Conservation (phyloP, 2,113 vertebrate species). For the Siniperca knerii region DNA sequence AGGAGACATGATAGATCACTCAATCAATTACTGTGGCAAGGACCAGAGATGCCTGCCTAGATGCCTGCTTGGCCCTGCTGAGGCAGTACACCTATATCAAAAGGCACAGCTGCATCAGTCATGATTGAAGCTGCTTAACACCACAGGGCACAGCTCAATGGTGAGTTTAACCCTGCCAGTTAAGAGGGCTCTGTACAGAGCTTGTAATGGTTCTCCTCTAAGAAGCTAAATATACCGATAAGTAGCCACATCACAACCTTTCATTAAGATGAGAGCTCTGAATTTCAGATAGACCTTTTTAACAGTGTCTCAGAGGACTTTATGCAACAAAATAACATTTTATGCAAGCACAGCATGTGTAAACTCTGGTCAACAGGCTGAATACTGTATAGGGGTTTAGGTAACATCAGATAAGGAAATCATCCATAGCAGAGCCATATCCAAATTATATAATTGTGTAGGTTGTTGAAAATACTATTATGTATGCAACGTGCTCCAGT, state of each 20-base stretch:
- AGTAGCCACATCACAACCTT: conserved; percentile 56
- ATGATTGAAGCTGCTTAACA: conserved; percentile 63
- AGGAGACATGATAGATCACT: conserved; percentile 50
- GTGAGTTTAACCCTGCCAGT: conserved; percentile 60
- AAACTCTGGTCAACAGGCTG: neutral
- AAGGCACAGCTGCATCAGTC: conserved; percentile 60
- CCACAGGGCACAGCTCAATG: conserved; percentile 51
- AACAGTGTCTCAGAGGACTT: neutral
- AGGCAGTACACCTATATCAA: conserved; percentile 63
- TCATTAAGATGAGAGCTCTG: conserved; percentile 43
- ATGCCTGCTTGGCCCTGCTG: conserved; percentile 33
- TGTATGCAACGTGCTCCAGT: conserved; percentile 9
- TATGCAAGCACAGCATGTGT: conserved; percentile 10
- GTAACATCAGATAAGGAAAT: neutral
- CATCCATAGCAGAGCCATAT: neutral
- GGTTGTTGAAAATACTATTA: conserved; percentile 9
- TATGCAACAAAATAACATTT: neutral
- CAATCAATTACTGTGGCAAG: conserved; percentile 53
- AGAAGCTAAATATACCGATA: conserved; percentile 58
- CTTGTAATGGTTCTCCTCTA: conserved; percentile 48
- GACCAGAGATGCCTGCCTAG: conserved; percentile 32
- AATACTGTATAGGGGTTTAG: neutral
- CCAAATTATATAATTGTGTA: neutral
- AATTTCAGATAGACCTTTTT: conserved; percentile 34
- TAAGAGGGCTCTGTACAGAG: conserved; percentile 35